Conservation (phyloP, 1,140 invertebrate species). For the Leptestheria dahalacensis region DNA sequence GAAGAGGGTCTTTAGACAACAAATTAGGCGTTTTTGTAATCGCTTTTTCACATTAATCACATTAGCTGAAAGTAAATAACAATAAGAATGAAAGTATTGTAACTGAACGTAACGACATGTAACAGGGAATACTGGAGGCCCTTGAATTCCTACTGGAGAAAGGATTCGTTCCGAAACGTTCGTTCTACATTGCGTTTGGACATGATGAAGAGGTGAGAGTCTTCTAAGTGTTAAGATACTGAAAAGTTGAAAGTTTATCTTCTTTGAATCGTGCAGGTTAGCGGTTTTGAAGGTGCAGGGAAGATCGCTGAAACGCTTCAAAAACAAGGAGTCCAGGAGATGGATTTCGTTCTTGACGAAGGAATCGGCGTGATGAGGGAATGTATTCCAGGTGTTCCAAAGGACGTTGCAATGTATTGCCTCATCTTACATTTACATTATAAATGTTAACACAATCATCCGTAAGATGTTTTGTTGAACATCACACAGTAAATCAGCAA, state of each 20-base stretch:
- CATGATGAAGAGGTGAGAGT: constrained; percentile 48
- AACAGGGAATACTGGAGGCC: constrained; percentile 34
- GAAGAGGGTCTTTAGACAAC: constrained; percentile 39
- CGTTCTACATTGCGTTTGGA: constrained; percentile 41
- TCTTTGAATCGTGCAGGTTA: constrained; percentile 24
- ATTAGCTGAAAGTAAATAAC: background rate
- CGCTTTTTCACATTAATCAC: constrained; percentile 3
- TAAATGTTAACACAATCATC: too few relatives aligned
- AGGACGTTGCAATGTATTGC: constrained; percentile 34
- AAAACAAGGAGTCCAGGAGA: constrained; percentile 24
- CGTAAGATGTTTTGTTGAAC: background rate
- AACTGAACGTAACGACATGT: constrained; percentile 8
- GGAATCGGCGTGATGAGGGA: constrained; percentile 32
- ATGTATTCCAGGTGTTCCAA: constrained; percentile 29
- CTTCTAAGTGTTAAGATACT: too few relatives aligned
- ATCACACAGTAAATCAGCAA: too few relatives aligned
- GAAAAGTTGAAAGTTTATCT: background rate
- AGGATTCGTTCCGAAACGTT: constrained; percentile 30
- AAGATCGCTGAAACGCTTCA: constrained; percentile 28
- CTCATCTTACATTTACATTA: too few relatives aligned
- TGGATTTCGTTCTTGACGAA: constrained; percentile 41
- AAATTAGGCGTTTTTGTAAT: constrained; percentile 37
- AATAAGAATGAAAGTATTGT: constrained; percentile 7
- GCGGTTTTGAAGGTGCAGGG: constrained; percentile 32
- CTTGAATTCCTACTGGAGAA: constrained; percentile 32